Evolutionary conservation across 1,140 invertebrate genomes (phyloP).

Genomic region (Homalodisca vitripennis): DNA sequence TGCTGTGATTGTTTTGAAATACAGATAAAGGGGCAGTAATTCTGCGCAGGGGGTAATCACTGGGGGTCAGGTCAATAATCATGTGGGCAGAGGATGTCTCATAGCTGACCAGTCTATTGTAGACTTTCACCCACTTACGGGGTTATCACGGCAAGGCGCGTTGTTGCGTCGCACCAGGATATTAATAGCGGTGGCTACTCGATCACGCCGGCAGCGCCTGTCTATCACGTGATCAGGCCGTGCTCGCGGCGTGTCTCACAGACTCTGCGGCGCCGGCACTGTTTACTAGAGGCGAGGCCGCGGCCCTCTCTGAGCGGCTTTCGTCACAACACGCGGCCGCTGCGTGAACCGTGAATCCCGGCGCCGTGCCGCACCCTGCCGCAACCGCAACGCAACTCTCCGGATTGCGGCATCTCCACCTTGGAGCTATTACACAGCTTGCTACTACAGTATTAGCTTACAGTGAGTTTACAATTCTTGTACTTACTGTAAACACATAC

Average conservation of each 20-base stretch:
- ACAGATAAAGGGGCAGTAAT: too few species aligned
- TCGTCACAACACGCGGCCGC: too few species aligned
- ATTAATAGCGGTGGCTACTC: not conserved
- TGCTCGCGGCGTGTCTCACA: constrained; percentile 32
- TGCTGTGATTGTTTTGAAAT: too few species aligned
- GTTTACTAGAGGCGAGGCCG: not conserved
- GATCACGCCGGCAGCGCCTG: constrained; percentile 42
- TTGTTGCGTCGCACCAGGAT: not conserved
- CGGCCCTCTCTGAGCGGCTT: not conserved
- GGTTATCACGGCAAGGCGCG: constrained; percentile 4
- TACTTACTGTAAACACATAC: too few species aligned
- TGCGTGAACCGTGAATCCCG: too few species aligned
- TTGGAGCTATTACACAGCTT: too few species aligned
- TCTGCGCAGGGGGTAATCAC: constrained; percentile 16
- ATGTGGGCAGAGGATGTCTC: not conserved
- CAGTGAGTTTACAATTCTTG: too few species aligned
- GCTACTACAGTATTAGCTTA: too few species aligned
- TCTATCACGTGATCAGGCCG: constrained; percentile 35
- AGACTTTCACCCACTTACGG: constrained; percentile 1
- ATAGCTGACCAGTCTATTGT: not conserved
- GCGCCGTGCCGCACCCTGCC: too few species aligned
- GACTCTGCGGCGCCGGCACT: not conserved
- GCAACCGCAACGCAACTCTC: too few species aligned
- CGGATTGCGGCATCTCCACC: too few species aligned
- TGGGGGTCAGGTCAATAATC: constrained; percentile 3